Evolutionary conservation across 64 coral and sea anemone genomes (phyloP), one percentile per base, ranked within the genome.

Genomic region (Dendrophyllia cribrosa): DNA sequence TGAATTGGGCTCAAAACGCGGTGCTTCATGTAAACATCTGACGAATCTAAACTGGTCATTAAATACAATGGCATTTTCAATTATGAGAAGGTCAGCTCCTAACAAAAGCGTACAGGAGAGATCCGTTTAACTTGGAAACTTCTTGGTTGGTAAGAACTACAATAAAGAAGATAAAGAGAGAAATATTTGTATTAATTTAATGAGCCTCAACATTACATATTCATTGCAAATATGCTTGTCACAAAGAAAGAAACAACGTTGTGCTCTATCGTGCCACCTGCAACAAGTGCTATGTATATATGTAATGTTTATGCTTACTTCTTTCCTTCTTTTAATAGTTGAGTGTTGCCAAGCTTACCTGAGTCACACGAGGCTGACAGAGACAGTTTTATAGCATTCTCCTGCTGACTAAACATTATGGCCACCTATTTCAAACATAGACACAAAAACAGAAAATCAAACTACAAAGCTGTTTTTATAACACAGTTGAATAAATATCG

Each of bases 61-160:
- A 56, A 56, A 56, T 56, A 56, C 53, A 56, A 56, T 56, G 53
- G 53, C 3, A 56, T 1, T 34, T 34, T 34, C 2, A 34, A 34
- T 34, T 34, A 75, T 43, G 26, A 44, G 78, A 7, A 1, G 15
- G 9, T 84, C 43, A 84, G 80, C 62, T 70, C 22, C 61, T 87
- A 6, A 87, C 91, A 51, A 87, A 87, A 24, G 91, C 91, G 60
- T 93, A 93, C 20, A 93, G 59, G 23, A 55, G 73, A 65, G 72
- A 58, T 9, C 91, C 91, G 74, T 69, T 72, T 50, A 93, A 75
- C 70, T 70, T 86, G 71, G 74, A 86, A n/a, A 93, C 17, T 10
- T 86, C 83, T 76, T 75, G 50, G 44, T 61, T 14, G 45, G 83
- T 93, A 8, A 93, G 49, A 87, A 67, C 91, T 93, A 58, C 19